These are phyloP conservation scores for Sphaerophoria taeniata DNA, from an alignment of 2,888 invertebrate species.

Conservation along the genomic window DNA sequence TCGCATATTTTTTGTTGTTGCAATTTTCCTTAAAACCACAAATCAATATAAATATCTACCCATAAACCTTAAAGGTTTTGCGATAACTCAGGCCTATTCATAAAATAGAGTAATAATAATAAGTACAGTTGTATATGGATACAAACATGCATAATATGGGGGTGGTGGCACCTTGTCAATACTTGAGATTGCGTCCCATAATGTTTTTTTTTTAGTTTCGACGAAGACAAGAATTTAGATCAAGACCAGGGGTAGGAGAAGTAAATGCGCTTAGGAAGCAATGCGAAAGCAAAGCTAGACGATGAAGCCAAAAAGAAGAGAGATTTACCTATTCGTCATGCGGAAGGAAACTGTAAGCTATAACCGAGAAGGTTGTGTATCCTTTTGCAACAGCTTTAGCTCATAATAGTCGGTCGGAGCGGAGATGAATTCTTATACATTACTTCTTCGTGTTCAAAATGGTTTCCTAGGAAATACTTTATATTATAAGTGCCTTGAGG, in stretches of 20 bases:
- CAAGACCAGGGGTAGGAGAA: constrained; percentile 5
- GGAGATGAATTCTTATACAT: constrained; percentile 44
- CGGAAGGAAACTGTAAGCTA: constrained; percentile 65
- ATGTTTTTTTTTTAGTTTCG: neutral
- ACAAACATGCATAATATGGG: constrained; percentile 34
- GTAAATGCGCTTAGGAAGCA: constrained; percentile 63
- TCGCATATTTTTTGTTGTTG: constrained; percentile 65
- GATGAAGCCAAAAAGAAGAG: constrained; percentile 33
- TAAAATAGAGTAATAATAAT: constrained; percentile 49
- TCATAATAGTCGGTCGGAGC: neutral
- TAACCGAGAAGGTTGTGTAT: constrained; percentile 39
- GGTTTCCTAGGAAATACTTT: constrained; percentile 34
- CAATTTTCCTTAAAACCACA: constrained; percentile 65
- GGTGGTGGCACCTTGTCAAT: constrained; percentile 44
- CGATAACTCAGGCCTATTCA: constrained; percentile 63
- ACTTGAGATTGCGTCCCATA: constrained; percentile 53
- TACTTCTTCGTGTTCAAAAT: constrained; percentile 20
- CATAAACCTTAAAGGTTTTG: constrained; percentile 37
- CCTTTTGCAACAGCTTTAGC: constrained; percentile 42
- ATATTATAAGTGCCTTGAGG: constrained; percentile 24
- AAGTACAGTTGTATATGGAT: no score
- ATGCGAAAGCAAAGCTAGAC: constrained; percentile 48
- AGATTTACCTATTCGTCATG: constrained; percentile 63
- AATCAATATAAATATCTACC: constrained; percentile 69
- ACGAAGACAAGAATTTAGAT: neutral